Base-by-base conservation (phyloP, 2,888 invertebrate genomes). In the Caenorhabditis plicata region DNA sequence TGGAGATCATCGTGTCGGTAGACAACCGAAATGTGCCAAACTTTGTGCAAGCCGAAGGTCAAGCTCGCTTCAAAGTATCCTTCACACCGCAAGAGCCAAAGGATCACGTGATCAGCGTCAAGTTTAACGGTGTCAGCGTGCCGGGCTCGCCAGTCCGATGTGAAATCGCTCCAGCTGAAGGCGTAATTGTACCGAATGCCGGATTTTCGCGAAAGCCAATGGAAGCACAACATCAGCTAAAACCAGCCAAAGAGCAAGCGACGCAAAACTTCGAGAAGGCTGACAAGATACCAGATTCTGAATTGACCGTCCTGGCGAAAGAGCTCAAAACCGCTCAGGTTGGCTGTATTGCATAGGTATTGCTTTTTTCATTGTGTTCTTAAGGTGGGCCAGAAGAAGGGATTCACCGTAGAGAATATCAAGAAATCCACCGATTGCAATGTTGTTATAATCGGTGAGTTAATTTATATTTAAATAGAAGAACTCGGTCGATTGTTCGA, bases 21-120 rank as follows among this genome's bases (percentile, higher is more conserved):
- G 91, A 90, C 77, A 92, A 92, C 13, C 88, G 92, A 78, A 96
- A 96, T 83, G 94, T 96, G 15, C 95, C 95, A 9, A 96, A 96
- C 84, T 95, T 92, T 82, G 95, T 96, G 1, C 77, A 78, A 63
- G 73, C 92, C 36, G 94, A 95, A 85, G 94, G 94, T 33, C 94
- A 94, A 82, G 95, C 94, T 0, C 88, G 91, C 74, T 96, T 96
- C 62, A 68, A 68, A 27, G 90, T 91, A 20, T 94, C 95, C 83
- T 96, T 96, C 84, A 93, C 93, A 80, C 95, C 95, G 0, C 90
- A 91, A 27, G 92, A 93, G 84, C 88, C 93, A 0, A 91, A 91
- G 2, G 87, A 89, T 0, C 95, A 96, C 83, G 89, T 89, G 22
- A 85, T 95, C 4, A 92, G 92, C 40, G 93, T 96, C 27, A 87